Base-by-base conservation (phyloP, 2,797 vertebrate genomes). In the Cichlasoma orientale region DNA sequence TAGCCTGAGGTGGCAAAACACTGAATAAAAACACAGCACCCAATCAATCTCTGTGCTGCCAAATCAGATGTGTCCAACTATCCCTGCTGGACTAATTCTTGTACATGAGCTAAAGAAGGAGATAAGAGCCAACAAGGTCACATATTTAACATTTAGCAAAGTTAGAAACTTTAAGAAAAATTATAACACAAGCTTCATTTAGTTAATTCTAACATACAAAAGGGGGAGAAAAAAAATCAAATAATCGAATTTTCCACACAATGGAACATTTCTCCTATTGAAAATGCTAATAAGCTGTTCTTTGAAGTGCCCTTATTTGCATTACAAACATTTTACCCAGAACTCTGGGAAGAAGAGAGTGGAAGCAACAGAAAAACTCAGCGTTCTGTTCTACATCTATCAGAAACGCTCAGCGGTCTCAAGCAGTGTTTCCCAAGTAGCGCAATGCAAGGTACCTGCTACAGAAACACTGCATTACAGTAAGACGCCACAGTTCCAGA, bases 261-360 rank as follows among this genome's bases (percentile, higher is more conserved):
- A 93, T 87, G 91, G 87, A 92, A 89, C 90, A 90, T 92, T 95
- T 95, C 94, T 94, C 92, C 94, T 66, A 89, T 90, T 95, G 94
- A 94, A 96, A 97, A 97, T 96, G 96, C 93, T 96, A 97, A 97
- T 96, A 93, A 94, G 88, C 63, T 84, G 84, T 93, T 82, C 95
- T 97, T 96, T 97, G 96, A 97, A 97, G 95, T 93, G 78, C 83
- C 86, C 91, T 95, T 92, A 97, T 98, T 97, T 97, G 95, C 96
- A 98, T 97, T 95, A 96, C 95, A 97, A 97, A 96, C 94, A 95
- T 74, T 70, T 78, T 84, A 78, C 73, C 73, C 83, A 95, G 44
- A 88, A 92, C 86, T 95, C 92, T 90, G 13, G 19, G 21, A 94
- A 93, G 94, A 93, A 95, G 18, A 54, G 55, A 16, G 44, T 33